Evolutionary conservation across 2,797 vertebrate species (phyloP), one percentile per base, ranked within the genome.

Genomic region (Chromobotia macracanthus): DNA sequence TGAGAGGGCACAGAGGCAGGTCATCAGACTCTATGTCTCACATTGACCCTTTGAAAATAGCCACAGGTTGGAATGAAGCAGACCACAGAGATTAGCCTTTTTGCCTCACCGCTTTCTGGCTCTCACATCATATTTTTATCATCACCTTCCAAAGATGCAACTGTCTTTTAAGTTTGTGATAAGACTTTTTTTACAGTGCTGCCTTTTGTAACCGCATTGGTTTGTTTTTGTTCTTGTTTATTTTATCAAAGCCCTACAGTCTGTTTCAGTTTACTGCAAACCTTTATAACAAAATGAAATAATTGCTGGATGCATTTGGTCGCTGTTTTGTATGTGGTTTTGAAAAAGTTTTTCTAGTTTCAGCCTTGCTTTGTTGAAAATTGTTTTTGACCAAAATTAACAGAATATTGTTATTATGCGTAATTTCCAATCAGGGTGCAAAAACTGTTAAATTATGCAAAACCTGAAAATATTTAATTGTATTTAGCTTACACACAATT

Each of bases 1-100:
- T 53, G 48, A 66, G 72, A 67, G 28, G 35, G 51, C 79, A 21
- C 50, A 83, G 80, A 78, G 64, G 21, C 83, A 71, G 79, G 72
- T 72, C 72, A 75, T 75, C 75, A 69, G 75, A 44, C 55, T 1
- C 23, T 19, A 63, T 67, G 51, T 77, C 11, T 46, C 64, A 48
- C 51, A 58, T 25, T 68, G 56, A 83, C 65, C 65, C 44, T 84
- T 75, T 72, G 55, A 71, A 77, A 80, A 82, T 78, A 84, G 78
- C 56, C 80, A 41, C 48, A 41, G 71, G 66, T 79, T 55, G 55
- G 61, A 73, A 72, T 63, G 13, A 38, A 75, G 66, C 66, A 10
- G 48, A 56, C 53, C 60, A 75, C 61, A 71, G 77, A 80, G 63
- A 58, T 69, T 70, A 80, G 55, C 69, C 41, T 78, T n/a, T 53